A percentile compares a stretch with the other conserved stretches of the same genome.
Evolutionary conservation across 2,888 invertebrate genomes (phyloP).

Genomic region (Rhagium mordax): DNA sequence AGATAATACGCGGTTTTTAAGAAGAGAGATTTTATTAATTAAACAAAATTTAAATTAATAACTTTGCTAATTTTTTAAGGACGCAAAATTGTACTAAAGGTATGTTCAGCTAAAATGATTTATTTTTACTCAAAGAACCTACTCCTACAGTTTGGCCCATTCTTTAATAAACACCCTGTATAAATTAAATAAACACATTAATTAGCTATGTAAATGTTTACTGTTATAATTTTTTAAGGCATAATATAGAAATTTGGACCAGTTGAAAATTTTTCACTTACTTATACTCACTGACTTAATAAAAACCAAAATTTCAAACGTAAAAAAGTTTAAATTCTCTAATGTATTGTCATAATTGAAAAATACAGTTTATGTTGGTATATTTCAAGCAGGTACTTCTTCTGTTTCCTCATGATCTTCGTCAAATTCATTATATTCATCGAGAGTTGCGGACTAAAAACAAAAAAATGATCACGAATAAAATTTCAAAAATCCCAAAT

Average conservation of each 20-base stretch:
- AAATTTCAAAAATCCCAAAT: background rate
- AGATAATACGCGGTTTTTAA: too few relatives aligned
- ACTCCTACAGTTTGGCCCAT: too few relatives aligned
- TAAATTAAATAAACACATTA: background rate
- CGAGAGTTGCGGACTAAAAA: constrained; percentile 18
- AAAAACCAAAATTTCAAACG: background rate
- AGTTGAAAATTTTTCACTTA: background rate
- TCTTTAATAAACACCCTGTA: too few relatives aligned
- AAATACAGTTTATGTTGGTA: background rate
- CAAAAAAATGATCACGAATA: background rate
- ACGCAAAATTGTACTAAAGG: too few relatives aligned
- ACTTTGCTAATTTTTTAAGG: too few relatives aligned
- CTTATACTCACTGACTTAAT: background rate
- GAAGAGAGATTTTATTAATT: too few relatives aligned
- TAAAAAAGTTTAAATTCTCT: background rate
- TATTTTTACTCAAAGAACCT: too few relatives aligned
- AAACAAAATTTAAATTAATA: too few relatives aligned
- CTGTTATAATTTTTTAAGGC: background rate
- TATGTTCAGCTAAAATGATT: too few relatives aligned
- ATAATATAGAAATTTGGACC: background rate
- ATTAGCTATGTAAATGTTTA: background rate
- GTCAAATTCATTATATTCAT: constrained; percentile 20
- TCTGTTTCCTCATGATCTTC: constrained; percentile 14
- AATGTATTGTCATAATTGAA: background rate
- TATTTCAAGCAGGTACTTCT: background rate